Evolutionary conservation across 2,113 vertebrate genomes (phyloP), one percentile per base, ranked within the genome.

Genomic region (Silurus asotus): DNA sequence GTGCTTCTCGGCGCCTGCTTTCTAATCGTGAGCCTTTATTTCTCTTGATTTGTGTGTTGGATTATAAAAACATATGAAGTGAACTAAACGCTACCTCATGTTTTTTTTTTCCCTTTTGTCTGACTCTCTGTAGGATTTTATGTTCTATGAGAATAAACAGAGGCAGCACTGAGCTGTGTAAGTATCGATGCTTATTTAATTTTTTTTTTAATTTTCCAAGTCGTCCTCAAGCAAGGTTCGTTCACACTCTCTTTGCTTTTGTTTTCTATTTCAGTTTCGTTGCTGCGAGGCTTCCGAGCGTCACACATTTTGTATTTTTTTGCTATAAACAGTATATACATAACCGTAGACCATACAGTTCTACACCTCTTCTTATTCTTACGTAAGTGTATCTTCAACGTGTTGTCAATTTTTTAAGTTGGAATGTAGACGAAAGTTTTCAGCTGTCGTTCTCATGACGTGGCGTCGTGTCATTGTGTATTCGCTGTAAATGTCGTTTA

Each of bases 1-100:
- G 90, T 91, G 82, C 84, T 95, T 83, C 86, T 95, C 0, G 94
- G 93, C 82, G 91, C 93, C n/a, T 94, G 94, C 86, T 96, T 96
- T 83, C 92, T 96, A 28, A 93, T 95, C 17, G 93, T 95, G 91
- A 94, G 93, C 85, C 37, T 45, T 56, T 77, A 58, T 58, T 58
- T 15, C 7, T 7, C 28, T 69, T 69, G 7, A 25, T 62, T 9
- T 8, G 6, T 3, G 8, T 45, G 6, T 37, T 17, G 28, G 8
- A 70, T 8, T 5, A 1, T 1, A 23, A 10, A 4, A 49, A 37
- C 37, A 3, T 37, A 37, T 37, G 4, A 74, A 51, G 51, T 2
- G 19, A 5, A 6, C n/a, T 7, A 11, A 74, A 74, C 8, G 19
- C 19, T 23, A 1, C 37, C 19, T 72, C 37, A 1, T 8, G 37